Base-by-base conservation (phyloP, 2,888 invertebrate genomes). In the Zelleria hepariella region DNA sequence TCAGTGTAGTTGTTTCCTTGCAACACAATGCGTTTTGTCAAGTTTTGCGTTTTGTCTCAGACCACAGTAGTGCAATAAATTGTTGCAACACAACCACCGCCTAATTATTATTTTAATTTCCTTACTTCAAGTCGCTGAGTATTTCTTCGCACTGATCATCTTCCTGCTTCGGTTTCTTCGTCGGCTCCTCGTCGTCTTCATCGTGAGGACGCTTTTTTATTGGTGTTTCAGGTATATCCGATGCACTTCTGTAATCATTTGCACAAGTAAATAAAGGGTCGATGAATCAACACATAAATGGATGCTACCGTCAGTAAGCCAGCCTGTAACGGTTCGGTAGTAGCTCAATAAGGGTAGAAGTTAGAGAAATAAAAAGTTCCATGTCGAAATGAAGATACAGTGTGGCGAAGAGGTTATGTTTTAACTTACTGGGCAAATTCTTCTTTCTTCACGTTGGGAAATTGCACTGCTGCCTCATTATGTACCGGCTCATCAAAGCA, bases 121-220 rank as follows among this genome's bases (percentile, higher is more conserved):
- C 76, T 72, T 73, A 87, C 87, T 86, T 86, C 64, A 88, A 73
- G 62, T 86, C 86, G 62, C 70, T 72, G 52, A 71, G 75, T 24
- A 86, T 63, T 24, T 86, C 84, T 8, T 70, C 62, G 52, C 67
- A 62, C 32, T 76, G 80, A 53, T 80, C 82, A 1, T 83, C 78
- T 4, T 79, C 80, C 20, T 68, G 66, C 70, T 77, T 86, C 0
- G 61, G 48, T 64, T 75, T 84, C 64, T 87, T 87, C 55, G 75
- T 64, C 25, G 77, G 78, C 66, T 77, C 77, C 18, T 24, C 51
- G 60, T 82, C 75, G 1, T 78, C 79, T 65, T 80, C 72, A 55
- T 84, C 83, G 55, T 82, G 79, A 23, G 75, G 70, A n/a, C 87
- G 78, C 63, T 87, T 87, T 20, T 71, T 73, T 59, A 63, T 73